These are phyloP conservation scores for Eupithecia exiguata DNA, from an alignment of 2,888 invertebrate genomes.

Conservation along the genomic window DNA sequence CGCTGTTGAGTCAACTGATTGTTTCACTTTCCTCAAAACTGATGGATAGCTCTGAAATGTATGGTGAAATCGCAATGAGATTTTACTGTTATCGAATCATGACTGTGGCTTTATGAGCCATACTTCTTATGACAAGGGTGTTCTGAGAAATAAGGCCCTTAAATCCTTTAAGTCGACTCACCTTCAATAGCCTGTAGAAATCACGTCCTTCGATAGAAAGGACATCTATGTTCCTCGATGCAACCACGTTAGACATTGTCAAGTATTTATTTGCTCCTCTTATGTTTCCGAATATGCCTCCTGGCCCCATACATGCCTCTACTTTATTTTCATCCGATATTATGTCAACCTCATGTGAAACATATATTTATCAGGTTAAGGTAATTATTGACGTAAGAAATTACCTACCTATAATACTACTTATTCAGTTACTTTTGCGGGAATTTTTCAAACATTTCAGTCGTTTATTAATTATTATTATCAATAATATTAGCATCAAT, in stretches of 20 bases:
- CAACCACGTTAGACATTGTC: slow-evolving; percentile 74
- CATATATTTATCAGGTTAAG: background rate
- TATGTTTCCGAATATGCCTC: slow-evolving; percentile 81
- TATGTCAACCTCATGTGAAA: slow-evolving; percentile 66
- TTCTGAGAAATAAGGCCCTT: background rate
- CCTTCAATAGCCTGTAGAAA: slow-evolving; percentile 76
- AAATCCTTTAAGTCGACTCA: slow-evolving; percentile 43
- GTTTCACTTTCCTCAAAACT: slow-evolving; percentile 71
- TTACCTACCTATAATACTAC: background rate
- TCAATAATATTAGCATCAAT: background rate
- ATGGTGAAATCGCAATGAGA: background rate
- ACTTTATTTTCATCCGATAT: slow-evolving; percentile 73
- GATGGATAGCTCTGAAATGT: slow-evolving; percentile 74
- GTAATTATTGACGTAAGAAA: background rate
- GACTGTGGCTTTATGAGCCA: background rate
- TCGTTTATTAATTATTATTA: background rate
- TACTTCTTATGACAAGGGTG: no score
- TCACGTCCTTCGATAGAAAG: slow-evolving; percentile 74
- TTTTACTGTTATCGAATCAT: background rate
- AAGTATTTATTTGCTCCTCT: slow-evolving; percentile 69
- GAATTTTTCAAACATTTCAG: background rate
- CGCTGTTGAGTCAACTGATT: slow-evolving; percentile 65
- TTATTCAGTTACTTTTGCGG: background rate
- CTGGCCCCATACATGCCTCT: slow-evolving; percentile 79
- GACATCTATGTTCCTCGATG: slow-evolving; percentile 78